Base-by-base conservation (phyloP, 1,140 invertebrate genomes). In the Hycleus cichorii region DNA sequence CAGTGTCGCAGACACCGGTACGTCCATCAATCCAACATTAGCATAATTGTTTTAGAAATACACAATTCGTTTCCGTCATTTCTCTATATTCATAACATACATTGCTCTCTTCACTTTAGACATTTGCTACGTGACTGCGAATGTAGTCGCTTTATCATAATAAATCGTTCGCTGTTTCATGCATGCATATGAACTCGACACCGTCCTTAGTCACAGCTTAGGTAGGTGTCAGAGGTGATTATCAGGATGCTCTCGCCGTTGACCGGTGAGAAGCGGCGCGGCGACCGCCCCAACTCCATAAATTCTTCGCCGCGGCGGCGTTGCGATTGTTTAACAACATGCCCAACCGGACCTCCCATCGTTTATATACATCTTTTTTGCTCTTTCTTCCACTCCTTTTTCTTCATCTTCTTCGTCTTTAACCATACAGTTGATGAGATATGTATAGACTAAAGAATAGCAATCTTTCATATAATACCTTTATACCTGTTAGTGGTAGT, bases 291-390 rank as follows among this genome's bases (percentile, higher is more conserved):
- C 32, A 32, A 32, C 32, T 32, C 47, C 58, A 62, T 63, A 63
- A 63, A 63, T 63, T 59, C 43, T 32, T 32, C 32, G 32, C 32
- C 32, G 32, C 32, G 32, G 8, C 6, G 49, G 12, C 51, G 49
- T 45, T 27, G 44, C 49, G 55, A 65, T 63, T 65, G 64, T 65
- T 65, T 65, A 62, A 54, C 49, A 62, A 63, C 64, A 62, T 65
- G 64, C 58, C 61, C 55, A 48, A 26, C 50, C 47, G 58, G 64
- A 63, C 64, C 64, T 65, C 64, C 64, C 64, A 65, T 65, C 40
- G 53, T 25, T 52, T 39, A 18, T 43, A 50, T 25, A 51, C 49
- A 39, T 51, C 18, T 18, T 18, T 18, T 18, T 18, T 18, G 18
- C 18, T 18, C 18, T 32, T 32, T 12, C 12, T 12, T 12, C 12